Percentiles rank a stretch among this genome's conserved stretches.
Evolutionary conservation across 2,888 invertebrate genomes (phyloP).

Genomic region (Erebia epiphron): DNA sequence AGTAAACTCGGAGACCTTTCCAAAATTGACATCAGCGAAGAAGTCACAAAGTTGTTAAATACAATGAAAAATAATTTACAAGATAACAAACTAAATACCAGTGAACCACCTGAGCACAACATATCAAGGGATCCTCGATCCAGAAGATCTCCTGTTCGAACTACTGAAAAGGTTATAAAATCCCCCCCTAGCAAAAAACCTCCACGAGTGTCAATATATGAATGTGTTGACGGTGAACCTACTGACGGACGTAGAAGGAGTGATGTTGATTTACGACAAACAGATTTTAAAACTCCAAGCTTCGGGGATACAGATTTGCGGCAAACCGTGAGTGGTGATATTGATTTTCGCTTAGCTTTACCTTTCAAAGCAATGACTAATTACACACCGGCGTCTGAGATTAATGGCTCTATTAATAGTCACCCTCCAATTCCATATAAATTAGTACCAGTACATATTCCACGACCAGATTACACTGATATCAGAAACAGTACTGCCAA

Average conservation of each 20-base stretch:
- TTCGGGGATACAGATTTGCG: conserved; percentile 87
- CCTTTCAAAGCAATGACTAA: conserved; percentile 92
- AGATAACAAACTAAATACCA: conserved; percentile 55
- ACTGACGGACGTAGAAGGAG: conserved; percentile 73
- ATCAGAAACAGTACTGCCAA: conserved; percentile 87
- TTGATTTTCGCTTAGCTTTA: conserved; percentile 88
- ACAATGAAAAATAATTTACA: conserved; percentile 82
- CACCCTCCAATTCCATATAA: conserved; percentile 90
- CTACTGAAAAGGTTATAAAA: conserved; percentile 47
- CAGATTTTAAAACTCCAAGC: conserved; percentile 79
- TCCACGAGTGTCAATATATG: conserved; percentile 82
- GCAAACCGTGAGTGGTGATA: conserved; percentile 83
- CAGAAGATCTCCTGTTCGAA: conserved; percentile 68
- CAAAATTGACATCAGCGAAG: conserved; percentile 88
- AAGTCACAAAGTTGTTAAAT: conserved; percentile 87
- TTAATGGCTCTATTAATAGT: conserved; percentile 91
- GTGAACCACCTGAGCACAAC: conserved; percentile 53
- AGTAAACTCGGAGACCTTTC: conserved; percentile 87
- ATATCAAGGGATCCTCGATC: conserved; percentile 68
- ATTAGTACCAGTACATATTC: conserved; percentile 84
- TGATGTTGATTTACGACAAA: conserved; percentile 79
- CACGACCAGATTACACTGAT: conserved; percentile 89
- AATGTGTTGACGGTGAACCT: conserved; percentile 82
- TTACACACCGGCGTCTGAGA: conserved; percentile 93
- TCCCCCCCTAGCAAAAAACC: conserved; percentile 55